Conservation (phyloP, 2,888 invertebrate genomes). For the Campopleginae sp. region DNA sequence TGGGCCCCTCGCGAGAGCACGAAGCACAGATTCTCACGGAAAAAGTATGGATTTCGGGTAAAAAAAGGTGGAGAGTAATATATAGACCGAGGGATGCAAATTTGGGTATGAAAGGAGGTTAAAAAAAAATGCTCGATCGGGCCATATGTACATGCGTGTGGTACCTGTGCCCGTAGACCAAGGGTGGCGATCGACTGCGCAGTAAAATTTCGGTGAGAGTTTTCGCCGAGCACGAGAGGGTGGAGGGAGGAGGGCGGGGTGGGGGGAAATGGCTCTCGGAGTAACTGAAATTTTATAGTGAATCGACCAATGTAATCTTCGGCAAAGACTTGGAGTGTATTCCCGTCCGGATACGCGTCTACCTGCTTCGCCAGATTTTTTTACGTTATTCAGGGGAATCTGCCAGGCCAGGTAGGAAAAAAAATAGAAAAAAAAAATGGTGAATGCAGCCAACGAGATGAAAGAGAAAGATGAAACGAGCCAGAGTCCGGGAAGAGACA, state of each 20-base stretch:
- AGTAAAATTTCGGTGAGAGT: constrained; percentile 46
- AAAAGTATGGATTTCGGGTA: constrained; percentile 62
- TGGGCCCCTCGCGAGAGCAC: constrained; percentile 66
- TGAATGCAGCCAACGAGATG: constrained; percentile 39
- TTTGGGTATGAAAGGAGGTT: constrained; percentile 70
- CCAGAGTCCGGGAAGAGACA: constrained; percentile 65
- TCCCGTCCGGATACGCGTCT: constrained; percentile 68
- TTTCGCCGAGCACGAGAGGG: constrained; percentile 23
- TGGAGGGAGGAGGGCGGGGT: constrained; percentile 50
- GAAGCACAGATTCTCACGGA: constrained; percentile 68
- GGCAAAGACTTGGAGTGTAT: constrained; percentile 45
- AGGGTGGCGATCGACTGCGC: constrained; percentile 40
- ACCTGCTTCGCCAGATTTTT: constrained; percentile 79
- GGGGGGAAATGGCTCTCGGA: constrained; percentile 61
- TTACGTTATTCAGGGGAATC: constrained; percentile 81
- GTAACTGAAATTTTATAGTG: constrained; percentile 82
- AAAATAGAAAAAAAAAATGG: constrained; percentile 45
- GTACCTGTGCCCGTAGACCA: constrained; percentile 39
- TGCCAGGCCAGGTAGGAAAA: constrained; percentile 79
- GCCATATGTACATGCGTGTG: constrained; percentile 16
- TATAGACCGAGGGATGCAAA: constrained; percentile 78
- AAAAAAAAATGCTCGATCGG: constrained; percentile 58
- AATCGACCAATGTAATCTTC: constrained; percentile 73
- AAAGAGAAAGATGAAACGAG: constrained; percentile 61
- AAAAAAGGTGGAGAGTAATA: constrained; percentile 58